Conservation (phyloP, 2,888 invertebrate genomes). For the Drepanosiphum platanoidis region DNA sequence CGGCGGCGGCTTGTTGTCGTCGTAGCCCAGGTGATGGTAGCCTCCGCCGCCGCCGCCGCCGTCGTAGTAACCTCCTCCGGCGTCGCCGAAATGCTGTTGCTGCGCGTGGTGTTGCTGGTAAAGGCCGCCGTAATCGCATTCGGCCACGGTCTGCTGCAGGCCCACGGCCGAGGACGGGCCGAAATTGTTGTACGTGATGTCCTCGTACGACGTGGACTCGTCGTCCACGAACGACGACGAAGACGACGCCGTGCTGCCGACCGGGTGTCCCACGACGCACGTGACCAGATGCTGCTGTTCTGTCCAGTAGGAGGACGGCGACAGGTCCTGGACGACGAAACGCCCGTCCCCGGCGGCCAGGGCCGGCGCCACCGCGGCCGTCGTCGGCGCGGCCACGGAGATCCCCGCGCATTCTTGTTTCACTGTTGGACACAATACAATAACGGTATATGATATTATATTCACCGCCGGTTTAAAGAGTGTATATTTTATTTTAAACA, state of each 20-base stretch:
- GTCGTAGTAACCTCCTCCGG: constrained; percentile 53
- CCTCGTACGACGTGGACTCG: constrained; percentile 57
- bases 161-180: constrained; percentile 28
- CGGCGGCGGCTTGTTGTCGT: constrained; percentile 40
- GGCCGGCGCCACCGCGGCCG: background rate
- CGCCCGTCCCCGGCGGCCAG: background rate
- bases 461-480: too few relatives aligned
- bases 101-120: background rate
- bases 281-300: constrained; percentile 37
- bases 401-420: constrained; percentile 37
- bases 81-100: constrained; percentile 35
- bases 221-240: constrained; percentile 55
- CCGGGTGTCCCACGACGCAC: constrained; percentile 34
- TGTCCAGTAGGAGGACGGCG: constrained; percentile 49
- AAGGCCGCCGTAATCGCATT: background rate
- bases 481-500: too few relatives aligned
- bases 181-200: constrained; percentile 50
- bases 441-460: too few relatives aligned
- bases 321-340: constrained; percentile 35
- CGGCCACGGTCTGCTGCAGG: constrained; percentile 7
- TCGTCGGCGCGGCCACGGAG: background rate
- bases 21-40: constrained; percentile 47
- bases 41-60: constrained; percentile 50
- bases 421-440: constrained; percentile 32
- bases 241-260: constrained; percentile 49